Percentiles rank a stretch among this genome's conserved stretches.
These are phyloP conservation scores for Standfussiana lucernea DNA, from an alignment of 2,888 invertebrate species.

Conservation along the genomic window DNA sequence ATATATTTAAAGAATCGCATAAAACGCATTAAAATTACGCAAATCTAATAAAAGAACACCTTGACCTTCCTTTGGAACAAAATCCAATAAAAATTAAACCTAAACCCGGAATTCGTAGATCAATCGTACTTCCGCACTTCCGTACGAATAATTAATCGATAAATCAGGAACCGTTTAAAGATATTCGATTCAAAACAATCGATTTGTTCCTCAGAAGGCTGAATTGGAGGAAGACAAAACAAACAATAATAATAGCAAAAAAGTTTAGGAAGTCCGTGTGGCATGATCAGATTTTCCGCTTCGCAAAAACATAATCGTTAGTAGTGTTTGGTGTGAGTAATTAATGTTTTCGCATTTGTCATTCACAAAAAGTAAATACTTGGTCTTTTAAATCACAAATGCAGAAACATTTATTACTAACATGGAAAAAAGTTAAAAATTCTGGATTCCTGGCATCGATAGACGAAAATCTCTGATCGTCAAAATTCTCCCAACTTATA, in stretches of 20 bases:
- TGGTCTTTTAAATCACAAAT: background rate
- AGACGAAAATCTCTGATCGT: background rate
- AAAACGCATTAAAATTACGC: background rate
- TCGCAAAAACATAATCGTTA: background rate
- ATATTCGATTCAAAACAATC: slow-evolving; percentile 44
- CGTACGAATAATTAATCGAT: slow-evolving; percentile 48
- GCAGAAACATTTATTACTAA: background rate
- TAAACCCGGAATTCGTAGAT: slow-evolving; percentile 51
- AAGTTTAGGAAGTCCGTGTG: slow-evolving; percentile 37
- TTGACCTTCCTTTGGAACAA: slow-evolving; percentile 34
- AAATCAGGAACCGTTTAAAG: slow-evolving; percentile 47
- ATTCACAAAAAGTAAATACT: background rate
- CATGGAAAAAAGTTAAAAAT: background rate
- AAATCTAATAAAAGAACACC: background rate
- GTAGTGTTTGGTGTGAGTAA: background rate
- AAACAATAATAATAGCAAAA: slow-evolving; percentile 18
- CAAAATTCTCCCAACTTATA: background rate
- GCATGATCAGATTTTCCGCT: background rate
- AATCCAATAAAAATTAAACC: background rate
- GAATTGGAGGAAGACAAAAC: slow-evolving; percentile 22
- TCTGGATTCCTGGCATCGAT: no score
- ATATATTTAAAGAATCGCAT: background rate
- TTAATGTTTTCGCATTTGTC: background rate
- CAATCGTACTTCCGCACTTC: slow-evolving; percentile 52
- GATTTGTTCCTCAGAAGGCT: slow-evolving; percentile 49